Evolutionary conservation across 2,113 vertebrate genomes (phyloP).

Genomic region (Genyomyrus donnyi): DNA sequence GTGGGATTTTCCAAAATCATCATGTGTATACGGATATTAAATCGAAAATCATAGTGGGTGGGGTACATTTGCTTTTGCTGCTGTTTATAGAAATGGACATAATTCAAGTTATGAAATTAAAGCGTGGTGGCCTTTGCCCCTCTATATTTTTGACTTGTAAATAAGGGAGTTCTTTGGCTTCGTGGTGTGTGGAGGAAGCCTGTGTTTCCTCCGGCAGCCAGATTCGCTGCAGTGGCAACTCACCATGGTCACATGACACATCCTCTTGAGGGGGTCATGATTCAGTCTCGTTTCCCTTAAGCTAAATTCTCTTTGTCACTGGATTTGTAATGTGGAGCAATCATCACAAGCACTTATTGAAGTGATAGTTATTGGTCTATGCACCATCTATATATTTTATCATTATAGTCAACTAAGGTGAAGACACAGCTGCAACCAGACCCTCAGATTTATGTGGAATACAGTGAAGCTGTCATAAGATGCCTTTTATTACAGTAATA

Average conservation of each 20-base stretch:
- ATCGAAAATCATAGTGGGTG: neutral
- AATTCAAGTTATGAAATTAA: neutral
- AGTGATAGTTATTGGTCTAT: neutral
- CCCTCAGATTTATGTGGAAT: neutral
- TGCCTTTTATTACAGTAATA: neutral
- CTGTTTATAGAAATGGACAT: neutral
- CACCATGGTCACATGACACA: constrained; percentile 13
- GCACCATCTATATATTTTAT: neutral
- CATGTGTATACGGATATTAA: neutral
- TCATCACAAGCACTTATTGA: neutral
- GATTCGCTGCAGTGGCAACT: constrained; percentile 3
- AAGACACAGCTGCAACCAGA: neutral
- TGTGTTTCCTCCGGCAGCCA: constrained; percentile 34
- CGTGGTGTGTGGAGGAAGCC: constrained; percentile 29
- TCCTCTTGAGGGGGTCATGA: constrained; percentile 35
- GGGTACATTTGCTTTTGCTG: neutral
- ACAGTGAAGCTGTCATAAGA: neutral
- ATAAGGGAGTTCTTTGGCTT: neutral
- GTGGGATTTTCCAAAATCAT: neutral
- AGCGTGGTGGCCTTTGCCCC: neutral
- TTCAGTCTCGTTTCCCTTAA: constrained; percentile 24
- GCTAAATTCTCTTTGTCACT: neutral
- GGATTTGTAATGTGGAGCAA: neutral
- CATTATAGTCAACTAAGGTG: neutral
- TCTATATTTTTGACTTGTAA: neutral